Evolutionary conservation across 1,140 invertebrate species (phyloP), one percentile per base, ranked within the genome.

Genomic region (Zaprionus davidi): DNA sequence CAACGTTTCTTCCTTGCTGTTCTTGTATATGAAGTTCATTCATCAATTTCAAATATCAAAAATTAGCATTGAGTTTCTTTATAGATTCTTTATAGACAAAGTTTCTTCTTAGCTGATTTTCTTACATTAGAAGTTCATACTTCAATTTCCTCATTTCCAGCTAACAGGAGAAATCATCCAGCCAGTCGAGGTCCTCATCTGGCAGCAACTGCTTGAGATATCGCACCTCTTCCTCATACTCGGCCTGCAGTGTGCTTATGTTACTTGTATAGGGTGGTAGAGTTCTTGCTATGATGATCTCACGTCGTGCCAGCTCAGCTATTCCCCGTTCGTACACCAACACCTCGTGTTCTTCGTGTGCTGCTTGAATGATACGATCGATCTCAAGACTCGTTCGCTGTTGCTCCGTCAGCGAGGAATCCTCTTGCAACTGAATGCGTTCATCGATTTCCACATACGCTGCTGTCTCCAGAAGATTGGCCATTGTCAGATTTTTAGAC

Each of bases 341-440:
- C 0, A n/a, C 63, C 63, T 81, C 81, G 12, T 85, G 63, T 41
- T 84, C 82, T 15, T 72, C 31, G 5, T 84, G 22, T 0, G 82
- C 82, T 24, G 44, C 7, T 1, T 22, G 1, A 13, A 84, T 74
- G 38, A 85, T 72, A 2, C 36, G 49, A 7, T 67, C 36, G 13
- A 84, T 31, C 24, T 80, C 74, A 0, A 2, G 2, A 1, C 53
- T 20, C 9, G 17, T 24, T 1, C 11, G n/a, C 11, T 70, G 22
- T 26, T 55, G 13, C 3, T 26, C 11, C 0, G 36, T 71, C 5
- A 34, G 26, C 1, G 13, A 3, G 0, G 2, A 9, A 49, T 51
- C 46, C 11, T 13, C 9, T 11, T 5, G 17, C 20, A 24, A 3
- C 2, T 3, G 2, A 1, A 22, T 41, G 6, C 26, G 22, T 6